phyloP scores from a whole-genome alignment of 2,113 vertebrate genomes.

The Microtus oregoni region DNA sequence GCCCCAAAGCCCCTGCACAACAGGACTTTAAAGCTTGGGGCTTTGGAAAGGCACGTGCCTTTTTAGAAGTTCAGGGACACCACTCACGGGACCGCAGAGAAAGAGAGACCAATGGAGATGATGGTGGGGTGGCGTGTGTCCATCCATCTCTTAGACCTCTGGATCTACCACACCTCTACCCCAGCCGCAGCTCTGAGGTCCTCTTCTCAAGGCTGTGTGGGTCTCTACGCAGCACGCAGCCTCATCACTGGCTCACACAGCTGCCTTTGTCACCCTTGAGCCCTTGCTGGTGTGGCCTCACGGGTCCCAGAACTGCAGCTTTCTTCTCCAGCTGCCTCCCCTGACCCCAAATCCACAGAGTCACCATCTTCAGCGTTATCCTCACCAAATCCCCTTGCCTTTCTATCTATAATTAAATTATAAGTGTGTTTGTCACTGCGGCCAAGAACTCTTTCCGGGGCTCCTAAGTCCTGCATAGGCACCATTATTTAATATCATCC shows the following conservation, averaged over 20 bases:
- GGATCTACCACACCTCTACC: fast-evolving
- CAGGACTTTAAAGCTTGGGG: background rate
- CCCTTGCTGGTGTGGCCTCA: background rate
- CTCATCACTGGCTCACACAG: background rate
- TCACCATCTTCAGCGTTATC: background rate
- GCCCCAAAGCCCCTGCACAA: background rate
- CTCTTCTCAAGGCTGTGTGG: fast-evolving
- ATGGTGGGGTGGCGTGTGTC: background rate
- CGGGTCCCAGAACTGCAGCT: fast-evolving
- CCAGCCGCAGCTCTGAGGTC: background rate
- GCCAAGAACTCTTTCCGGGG: background rate
- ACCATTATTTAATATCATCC: background rate
- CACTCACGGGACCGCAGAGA: background rate
- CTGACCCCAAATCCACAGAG: background rate
- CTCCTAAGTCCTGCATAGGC: background rate
- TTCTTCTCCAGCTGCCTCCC: background rate
- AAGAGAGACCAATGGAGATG: background rate
- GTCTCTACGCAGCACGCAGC: background rate
- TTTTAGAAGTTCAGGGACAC: background rate
- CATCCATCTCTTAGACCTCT: too few relatives aligned
- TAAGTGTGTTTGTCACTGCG: background rate
- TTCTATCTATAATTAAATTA: background rate
- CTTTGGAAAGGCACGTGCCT: background rate
- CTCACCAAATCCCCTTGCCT: background rate
- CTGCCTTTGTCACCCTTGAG: too few relatives aligned